Base-by-base conservation (phyloP, 2,888 invertebrate species). In the Agrochola lychnidis region DNA sequence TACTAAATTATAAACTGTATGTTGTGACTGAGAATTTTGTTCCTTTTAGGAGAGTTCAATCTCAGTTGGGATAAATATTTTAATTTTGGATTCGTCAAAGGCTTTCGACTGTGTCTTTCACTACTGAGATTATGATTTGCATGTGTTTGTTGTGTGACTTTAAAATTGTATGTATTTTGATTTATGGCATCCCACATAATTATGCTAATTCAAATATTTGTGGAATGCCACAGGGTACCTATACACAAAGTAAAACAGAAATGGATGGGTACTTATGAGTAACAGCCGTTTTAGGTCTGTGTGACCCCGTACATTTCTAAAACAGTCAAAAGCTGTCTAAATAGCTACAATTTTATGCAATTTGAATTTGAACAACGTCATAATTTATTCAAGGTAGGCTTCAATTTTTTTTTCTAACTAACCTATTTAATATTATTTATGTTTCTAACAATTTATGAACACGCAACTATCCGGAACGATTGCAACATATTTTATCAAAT, bases 391-490 rank as follows among this genome's bases (percentile, higher is more conserved):
- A 78, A 73, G 73, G 56, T 45, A 45, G 56, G n/a, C 9, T 67
- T 40, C 16, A 36, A 3, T 36, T 6, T 10, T 70, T 73, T 67
- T 59, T 61, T 62, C 10, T 25, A 14, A 59, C 25, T 69, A n/a
- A 0, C 45, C 0, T 6, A 30, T 42, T 9, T 51, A 10, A 36
- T 59, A 25, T 51, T 45, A 66, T 25, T 36, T 25, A 25, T 12
- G 25, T 40, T 66, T 71, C 10, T 51, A 42, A 51, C 12, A 79
- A 70, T 71, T 80, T 82, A 79, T 79, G 72, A 76, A 53, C 79
- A 82, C 76, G 85, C 72, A 79, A 83, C 56, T 45, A 66, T 70
- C 69, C 79, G 82, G 78, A 79, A 70, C 66, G 64, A 79, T 84
- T 85, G 40, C 86, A 82, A 81, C 85, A 88, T 84, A 30, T 51